Conservation (phyloP, 2,113 vertebrate species). For the Podarcis muralis region DNA sequence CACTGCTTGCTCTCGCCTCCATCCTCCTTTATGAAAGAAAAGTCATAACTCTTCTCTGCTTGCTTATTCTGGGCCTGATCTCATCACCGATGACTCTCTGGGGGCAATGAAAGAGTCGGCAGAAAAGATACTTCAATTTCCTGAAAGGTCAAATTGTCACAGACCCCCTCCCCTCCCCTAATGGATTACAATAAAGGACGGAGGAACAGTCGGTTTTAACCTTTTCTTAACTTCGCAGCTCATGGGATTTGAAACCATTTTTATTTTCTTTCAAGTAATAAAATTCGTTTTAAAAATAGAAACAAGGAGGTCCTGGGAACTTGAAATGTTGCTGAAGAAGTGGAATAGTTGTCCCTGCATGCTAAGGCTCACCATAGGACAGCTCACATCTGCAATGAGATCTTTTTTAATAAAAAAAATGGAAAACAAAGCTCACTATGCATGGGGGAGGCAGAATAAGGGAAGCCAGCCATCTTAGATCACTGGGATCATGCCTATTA, state of each 20-base stretch:
- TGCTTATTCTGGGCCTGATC: constrained; percentile 33
- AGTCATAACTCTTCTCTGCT: constrained; percentile 45
- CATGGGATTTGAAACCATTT: constrained; percentile 57
- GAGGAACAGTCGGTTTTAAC: constrained; percentile 50
- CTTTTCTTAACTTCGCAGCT: constrained; percentile 51
- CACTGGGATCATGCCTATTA: constrained; percentile 34
- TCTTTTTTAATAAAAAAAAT: neutral
- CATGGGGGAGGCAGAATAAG: constrained; percentile 13
- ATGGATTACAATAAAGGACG: constrained; percentile 49
- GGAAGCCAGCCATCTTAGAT: constrained; percentile 41
- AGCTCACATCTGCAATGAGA: neutral
- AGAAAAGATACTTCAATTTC: constrained; percentile 61
- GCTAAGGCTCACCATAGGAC: constrained; percentile 8
- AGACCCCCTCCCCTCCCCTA: constrained; percentile 36
- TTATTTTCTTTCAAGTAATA: constrained; percentile 58
- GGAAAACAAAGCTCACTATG: constrained; percentile 29
- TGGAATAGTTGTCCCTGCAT: neutral
- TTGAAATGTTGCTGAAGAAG: constrained; percentile 44
- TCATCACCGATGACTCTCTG: constrained; percentile 51
- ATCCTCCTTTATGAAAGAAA: constrained; percentile 28
- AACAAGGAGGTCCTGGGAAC: constrained; percentile 50
- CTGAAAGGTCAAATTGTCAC: constrained; percentile 63
- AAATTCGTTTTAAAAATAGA: constrained; percentile 53
- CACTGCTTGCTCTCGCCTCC: neutral
- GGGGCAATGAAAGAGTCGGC: constrained; percentile 36